phyloP scores from a whole-genome alignment of 2,888 invertebrate species.

The Thumatha senex region DNA sequence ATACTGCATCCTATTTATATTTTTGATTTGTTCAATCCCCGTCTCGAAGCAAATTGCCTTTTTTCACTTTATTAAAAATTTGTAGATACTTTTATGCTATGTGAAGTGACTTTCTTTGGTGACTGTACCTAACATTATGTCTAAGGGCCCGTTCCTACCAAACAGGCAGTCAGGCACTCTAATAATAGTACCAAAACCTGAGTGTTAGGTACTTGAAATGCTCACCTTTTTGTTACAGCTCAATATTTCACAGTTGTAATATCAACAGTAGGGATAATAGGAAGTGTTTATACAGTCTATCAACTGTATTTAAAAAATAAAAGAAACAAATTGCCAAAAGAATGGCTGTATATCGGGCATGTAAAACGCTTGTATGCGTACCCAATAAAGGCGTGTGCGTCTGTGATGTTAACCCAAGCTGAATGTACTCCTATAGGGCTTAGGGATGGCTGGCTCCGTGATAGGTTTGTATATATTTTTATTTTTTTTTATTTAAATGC shows the following conservation, averaged over 20 bases:
- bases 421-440: constrained; percentile 67
- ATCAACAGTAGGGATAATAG: constrained; percentile 14
- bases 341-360: constrained; percentile 73
- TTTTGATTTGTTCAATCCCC: no score
- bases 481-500: no score
- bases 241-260: constrained; percentile 8
- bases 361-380: constrained; percentile 68
- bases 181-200: no score
- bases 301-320: constrained; percentile 2
- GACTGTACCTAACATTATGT: no score
- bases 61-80: no score
- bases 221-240: background rate
- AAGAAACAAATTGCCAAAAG: constrained; percentile 38
- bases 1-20: no score
- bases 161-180: no score
- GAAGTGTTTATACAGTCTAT: constrained; percentile 15
- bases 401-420: constrained; percentile 57
- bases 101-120: no score
- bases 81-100: no score
- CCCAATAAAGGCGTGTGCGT: constrained; percentile 77
- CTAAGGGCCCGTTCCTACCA: no score
- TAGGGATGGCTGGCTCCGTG: constrained; percentile 42
- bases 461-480: background rate
- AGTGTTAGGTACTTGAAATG: background rate
- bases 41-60: no score